Evolutionary conservation across 2,113 vertebrate genomes (phyloP).

Genomic region (Anseranas semipalmata): DNA sequence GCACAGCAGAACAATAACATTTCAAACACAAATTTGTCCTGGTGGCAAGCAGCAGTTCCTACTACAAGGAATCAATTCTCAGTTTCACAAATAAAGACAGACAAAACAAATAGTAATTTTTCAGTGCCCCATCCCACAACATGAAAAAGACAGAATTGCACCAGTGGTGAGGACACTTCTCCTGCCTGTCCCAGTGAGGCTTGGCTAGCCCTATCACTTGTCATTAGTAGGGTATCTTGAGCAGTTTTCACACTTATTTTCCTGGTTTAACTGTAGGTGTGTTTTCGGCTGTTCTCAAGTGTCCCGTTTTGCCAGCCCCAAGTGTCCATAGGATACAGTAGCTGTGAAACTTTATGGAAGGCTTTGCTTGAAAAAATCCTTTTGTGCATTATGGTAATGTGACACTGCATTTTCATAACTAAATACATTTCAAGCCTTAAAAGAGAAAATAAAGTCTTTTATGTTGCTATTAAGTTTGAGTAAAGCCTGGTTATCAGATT

Average conservation of each 20-base stretch:
- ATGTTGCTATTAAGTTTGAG: slow-evolving; percentile 47
- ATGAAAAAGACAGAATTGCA: fast-evolving
- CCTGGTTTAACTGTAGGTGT: background rate
- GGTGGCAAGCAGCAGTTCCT: background rate
- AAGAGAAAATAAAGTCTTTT: slow-evolving; percentile 63
- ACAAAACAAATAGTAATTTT: background rate
- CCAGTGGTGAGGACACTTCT: fast-evolving
- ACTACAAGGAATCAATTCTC: background rate
- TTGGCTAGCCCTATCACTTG: background rate
- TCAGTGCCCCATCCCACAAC: background rate
- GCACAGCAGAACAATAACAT: fast-evolving
- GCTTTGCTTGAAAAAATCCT: slow-evolving; percentile 44
- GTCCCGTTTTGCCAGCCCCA: background rate
- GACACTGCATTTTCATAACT: slow-evolving; percentile 36
- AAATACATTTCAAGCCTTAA: slow-evolving; percentile 35
- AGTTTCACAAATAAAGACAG: background rate
- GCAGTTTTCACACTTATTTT: background rate
- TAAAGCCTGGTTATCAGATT: slow-evolving; percentile 52
- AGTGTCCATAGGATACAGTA: background rate
- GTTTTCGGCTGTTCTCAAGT: background rate
- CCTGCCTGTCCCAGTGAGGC: background rate
- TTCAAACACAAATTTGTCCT: fast-evolving
- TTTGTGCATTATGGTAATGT: background rate
- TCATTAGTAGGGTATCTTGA: background rate
- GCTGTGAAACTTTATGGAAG: slow-evolving; percentile 19